Evolutionary conservation across 2,113 vertebrate genomes (phyloP).

Genomic region (Hemiprocne comata): DNA sequence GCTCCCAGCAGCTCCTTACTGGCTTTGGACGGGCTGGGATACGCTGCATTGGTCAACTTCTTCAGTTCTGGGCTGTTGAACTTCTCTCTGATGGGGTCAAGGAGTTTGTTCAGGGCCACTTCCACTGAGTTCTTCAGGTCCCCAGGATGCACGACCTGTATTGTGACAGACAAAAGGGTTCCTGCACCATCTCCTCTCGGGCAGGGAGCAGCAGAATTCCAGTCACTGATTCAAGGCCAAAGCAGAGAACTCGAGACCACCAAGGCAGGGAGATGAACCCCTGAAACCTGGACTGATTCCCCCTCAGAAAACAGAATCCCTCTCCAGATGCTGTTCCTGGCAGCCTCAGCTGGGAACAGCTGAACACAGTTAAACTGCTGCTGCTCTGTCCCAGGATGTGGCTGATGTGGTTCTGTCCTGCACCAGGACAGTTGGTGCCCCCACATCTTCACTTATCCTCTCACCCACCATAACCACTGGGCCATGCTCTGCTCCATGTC

Average conservation of each 20-base stretch:
- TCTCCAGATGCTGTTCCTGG: not conserved
- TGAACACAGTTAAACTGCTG: not conserved
- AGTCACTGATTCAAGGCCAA: not conserved
- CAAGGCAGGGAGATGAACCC: not conserved
- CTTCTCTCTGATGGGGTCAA: conserved; percentile 95
- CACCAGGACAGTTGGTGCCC: not conserved
- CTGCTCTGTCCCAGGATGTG: not conserved
- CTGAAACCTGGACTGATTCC: not conserved
- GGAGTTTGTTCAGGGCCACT: conserved; percentile 86
- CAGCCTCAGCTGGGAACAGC: not conserved
- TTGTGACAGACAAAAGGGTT: not conserved
- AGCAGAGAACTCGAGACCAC: not conserved
- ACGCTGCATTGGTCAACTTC: conserved; percentile 84
- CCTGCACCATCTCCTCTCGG: not conserved
- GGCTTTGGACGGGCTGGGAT: conserved; percentile 85
- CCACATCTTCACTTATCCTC: not conserved
- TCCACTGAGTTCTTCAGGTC: conserved; percentile 96
- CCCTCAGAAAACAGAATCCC: not conserved
- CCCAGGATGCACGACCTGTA: conserved; percentile 89
- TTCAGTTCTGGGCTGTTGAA: conserved; percentile 87
- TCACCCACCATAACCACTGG: not conserved
- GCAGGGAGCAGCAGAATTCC: not conserved
- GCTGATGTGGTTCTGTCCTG: not conserved
- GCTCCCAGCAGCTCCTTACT: conserved; percentile 79
- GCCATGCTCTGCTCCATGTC: not conserved